phyloP scores from a whole-genome alignment of 35 echinoderm and acorn worm species.

The Ptychodera flava region DNA sequence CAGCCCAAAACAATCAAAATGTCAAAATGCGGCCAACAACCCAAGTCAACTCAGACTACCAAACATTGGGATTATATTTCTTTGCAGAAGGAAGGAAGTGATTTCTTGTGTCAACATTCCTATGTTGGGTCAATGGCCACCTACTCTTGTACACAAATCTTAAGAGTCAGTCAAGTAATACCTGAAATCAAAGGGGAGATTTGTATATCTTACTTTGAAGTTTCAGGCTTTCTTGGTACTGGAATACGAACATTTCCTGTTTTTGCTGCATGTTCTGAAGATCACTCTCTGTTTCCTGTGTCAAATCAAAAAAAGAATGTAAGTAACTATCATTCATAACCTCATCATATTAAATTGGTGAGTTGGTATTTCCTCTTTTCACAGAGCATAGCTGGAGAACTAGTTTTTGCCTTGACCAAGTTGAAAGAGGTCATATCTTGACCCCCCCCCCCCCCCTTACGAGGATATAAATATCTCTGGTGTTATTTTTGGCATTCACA shows the following conservation, averaged over 20 bases:
- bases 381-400: neutral
- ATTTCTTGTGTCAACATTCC: too few species aligned
- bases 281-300: conserved; percentile 71
- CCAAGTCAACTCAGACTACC: too few species aligned
- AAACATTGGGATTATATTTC: too few species aligned
- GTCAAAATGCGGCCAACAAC: too few species aligned
- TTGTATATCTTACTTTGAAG: conserved; percentile 52
- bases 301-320: neutral
- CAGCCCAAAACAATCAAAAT: too few species aligned
- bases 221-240: conserved; percentile 85
- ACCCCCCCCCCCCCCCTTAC: neutral
- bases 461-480: too few species aligned
- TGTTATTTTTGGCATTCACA: neutral
- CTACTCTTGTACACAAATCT: too few species aligned
- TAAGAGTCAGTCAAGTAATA: too few species aligned
- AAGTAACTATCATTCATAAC: neutral
- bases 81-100: too few species aligned
- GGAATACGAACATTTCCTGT: conserved; percentile 94
- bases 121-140: too few species aligned
- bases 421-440: neutral
- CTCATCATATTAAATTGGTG: neutral
- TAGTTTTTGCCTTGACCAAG: neutral
- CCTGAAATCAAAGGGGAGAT: too few species aligned
- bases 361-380: neutral
- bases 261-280: conserved; percentile 84